Evolutionary conservation across 2,888 invertebrate genomes (phyloP), one percentile per base, ranked within the genome.

Genomic region (Bembecia ichneumoniformis): DNA sequence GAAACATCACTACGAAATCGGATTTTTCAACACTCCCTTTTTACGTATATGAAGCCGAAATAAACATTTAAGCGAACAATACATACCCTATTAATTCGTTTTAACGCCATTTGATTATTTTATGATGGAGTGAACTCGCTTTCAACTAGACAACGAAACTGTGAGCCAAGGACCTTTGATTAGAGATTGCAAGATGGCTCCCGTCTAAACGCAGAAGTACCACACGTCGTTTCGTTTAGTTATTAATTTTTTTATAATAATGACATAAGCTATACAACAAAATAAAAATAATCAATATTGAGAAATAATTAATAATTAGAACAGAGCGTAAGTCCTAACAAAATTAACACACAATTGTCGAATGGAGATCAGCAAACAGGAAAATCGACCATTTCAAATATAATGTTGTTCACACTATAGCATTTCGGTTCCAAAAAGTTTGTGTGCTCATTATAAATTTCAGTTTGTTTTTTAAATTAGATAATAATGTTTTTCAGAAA

Each of bases 61-160:
- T 75, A 73, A 66, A 63, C 58, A 61, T 60, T 60, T 57, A 60
- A 67, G 65, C 60, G 60, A 62, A 67, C 67, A 74, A 82, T 88
- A 91, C 92, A 83, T 92, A 94, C 94, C 95, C 96, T 96, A 92
- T 96, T 96, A 92, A 96, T 96, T 94, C 96, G 93, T 93, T 96
- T 96, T 94, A 96, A 94, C 92, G 96, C 96, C 96, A 96, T 96
- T 92, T 92, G 90, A 89, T 88, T 89, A 87, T 89, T 88, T 88
- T 88, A 89, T 87, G 88, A 89, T 90, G 89, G 90, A 91, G 89
- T 90, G 90, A 89, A 90, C 91, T 91, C 91, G 90, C 90, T 90
- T 90, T 90, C 89, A 90, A 91, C 91, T 91, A 92, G 91, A 92
- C 92, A 92, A 92, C 91, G 92, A 91, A 91, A 92, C 90, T 90